A percentile compares a stretch with the other conserved stretches of the same genome.
phyloP scores from a whole-genome alignment of 2,797 vertebrate genomes.

The Nyctalus aviator region DNA sequence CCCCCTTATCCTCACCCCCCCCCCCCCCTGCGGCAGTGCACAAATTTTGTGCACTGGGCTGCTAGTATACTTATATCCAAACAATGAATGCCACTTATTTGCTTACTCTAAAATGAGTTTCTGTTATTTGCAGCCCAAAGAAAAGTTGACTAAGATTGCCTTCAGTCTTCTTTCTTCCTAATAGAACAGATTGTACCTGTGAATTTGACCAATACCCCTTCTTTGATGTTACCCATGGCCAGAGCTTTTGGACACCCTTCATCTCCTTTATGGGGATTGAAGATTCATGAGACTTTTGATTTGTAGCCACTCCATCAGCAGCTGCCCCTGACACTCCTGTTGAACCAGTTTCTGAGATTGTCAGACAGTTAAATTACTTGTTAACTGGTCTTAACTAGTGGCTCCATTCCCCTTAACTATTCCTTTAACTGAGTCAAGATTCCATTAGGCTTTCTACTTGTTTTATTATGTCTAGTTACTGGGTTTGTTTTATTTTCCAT shows the following conservation, averaged over 20 bases:
- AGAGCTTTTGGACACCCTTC: not conserved
- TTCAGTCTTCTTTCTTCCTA: not conserved
- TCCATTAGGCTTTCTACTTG: not conserved
- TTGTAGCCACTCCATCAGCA: not conserved
- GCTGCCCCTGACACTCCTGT: too few species aligned
- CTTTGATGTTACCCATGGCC: not conserved
- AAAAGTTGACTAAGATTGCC: not conserved
- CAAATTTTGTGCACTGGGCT: too few species aligned
- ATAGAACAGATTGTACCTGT: not conserved
- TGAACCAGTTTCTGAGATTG: not conserved
- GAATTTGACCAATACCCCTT: not conserved
- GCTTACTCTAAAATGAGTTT: slow-evolving; percentile 15
- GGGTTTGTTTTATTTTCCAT: not conserved
- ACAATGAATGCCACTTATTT: not conserved
- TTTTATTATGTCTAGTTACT: not conserved
- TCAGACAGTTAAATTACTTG: not conserved
- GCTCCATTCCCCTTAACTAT: not conserved
- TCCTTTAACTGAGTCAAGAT: not conserved
- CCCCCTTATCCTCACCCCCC: too few species aligned
- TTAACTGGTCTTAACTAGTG: not conserved
- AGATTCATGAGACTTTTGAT: not conserved
- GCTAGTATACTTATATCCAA: not conserved
- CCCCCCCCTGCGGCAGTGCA: too few species aligned
- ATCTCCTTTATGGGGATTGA: not conserved
- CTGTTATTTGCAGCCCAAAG: not conserved